Evolutionary conservation across 2,888 invertebrate genomes (phyloP).

Genomic region (Cataglyphis rosenhaueri): DNA sequence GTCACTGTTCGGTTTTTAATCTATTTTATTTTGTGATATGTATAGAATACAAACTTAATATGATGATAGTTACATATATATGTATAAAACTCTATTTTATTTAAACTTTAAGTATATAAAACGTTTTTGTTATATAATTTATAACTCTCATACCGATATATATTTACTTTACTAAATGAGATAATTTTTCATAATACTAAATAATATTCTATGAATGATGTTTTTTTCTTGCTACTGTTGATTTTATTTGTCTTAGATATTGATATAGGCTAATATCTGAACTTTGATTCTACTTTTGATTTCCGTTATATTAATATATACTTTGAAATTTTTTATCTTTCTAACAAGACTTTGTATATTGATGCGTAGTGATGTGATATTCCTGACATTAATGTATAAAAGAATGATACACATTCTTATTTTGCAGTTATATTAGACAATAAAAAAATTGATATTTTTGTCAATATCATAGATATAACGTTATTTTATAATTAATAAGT

Average conservation of each 20-base stretch:
- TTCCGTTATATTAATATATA: neutral
- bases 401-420: neutral
- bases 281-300: neutral
- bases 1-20: slow-evolving; percentile 87
- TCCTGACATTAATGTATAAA: neutral
- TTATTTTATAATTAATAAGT: neutral
- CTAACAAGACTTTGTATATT: neutral
- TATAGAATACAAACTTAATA: too few species aligned
- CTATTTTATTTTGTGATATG: neutral
- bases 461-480: neutral
- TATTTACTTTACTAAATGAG: neutral
- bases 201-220: neutral
- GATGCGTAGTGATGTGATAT: neutral
- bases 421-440: neutral
- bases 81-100: neutral
- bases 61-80: neutral
- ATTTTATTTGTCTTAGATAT: neutral
- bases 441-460: neutral
- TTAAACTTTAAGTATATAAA: neutral
- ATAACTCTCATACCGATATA: neutral
- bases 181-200: neutral
- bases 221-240: neutral
- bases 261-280: neutral
- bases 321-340: neutral
- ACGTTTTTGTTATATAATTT: neutral